phyloP scores from a whole-genome alignment of 37 sponge, comb jelly and placozoan genomes.

The Tethya wilhelma region DNA sequence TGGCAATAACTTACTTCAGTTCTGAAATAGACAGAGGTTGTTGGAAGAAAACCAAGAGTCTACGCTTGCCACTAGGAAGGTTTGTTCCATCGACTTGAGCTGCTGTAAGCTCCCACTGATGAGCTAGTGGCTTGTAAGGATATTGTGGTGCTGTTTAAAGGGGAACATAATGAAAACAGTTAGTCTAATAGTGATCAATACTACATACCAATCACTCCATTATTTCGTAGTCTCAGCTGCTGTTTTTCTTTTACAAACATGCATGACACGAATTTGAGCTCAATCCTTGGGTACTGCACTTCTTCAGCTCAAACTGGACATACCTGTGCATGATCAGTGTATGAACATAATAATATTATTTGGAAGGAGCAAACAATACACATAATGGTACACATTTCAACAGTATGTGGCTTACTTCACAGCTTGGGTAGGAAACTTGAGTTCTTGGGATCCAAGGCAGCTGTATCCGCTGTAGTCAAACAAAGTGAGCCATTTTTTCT shows the following conservation, averaged over 20 bases:
- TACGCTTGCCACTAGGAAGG: no score
- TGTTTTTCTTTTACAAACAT: background rate
- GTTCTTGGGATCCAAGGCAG: conserved; percentile 2
- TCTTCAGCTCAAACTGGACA: background rate
- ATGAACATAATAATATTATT: no score
- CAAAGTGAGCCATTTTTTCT: conserved; percentile 4
- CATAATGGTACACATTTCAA: background rate
- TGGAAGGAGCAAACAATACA: background rate
- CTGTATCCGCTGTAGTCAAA: conserved; percentile 9
- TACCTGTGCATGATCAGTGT: no score
- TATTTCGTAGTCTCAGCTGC: background rate
- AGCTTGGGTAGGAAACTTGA: conserved; percentile 14
- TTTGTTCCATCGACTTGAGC: no score
- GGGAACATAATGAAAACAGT: no score
- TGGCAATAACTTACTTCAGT: no score
- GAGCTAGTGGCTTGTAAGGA: background rate
- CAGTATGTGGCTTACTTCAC: conserved; percentile 17
- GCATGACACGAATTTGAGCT: background rate
- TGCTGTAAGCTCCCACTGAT: no score
- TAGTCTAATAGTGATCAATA: no score
- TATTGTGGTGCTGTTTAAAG: background rate
- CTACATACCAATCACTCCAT: background rate
- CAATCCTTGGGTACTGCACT: background rate
- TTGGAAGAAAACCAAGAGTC: no score
- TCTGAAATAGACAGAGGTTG: no score